phyloP scores from a whole-genome alignment of 2,888 invertebrate genomes.

The Nephrotoma guestfalica region DNA sequence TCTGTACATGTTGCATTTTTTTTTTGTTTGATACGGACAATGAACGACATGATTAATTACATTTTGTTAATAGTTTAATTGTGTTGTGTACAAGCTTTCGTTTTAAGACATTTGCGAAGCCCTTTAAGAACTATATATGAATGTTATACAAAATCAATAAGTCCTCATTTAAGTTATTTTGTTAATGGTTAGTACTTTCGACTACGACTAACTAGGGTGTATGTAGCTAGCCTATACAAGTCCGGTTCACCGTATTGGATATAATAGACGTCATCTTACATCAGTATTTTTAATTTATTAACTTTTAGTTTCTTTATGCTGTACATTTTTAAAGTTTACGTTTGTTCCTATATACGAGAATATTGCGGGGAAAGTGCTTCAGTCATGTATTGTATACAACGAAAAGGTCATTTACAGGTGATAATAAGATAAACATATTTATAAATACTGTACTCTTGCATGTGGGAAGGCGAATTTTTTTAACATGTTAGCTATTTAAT shows the following conservation, averaged over 20 bases:
- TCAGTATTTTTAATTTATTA: not conserved
- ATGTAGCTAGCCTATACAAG: not conserved
- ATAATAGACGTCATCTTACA: too few species aligned
- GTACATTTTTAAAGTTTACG: not conserved
- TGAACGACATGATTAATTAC: too few species aligned
- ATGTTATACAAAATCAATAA: too few species aligned
- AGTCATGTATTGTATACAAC: not conserved
- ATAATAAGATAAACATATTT: not conserved
- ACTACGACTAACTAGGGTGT: not conserved
- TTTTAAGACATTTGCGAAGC: too few species aligned
- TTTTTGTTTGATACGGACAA: not conserved
- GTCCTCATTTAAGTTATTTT: too few species aligned
- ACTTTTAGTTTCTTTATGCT: not conserved
- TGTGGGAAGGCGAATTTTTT: too few species aligned
- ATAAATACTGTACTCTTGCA: not conserved
- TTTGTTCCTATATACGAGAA: not conserved
- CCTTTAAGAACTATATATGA: too few species aligned
- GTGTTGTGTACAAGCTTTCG: too few species aligned
- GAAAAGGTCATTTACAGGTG: not conserved
- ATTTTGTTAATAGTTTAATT: too few species aligned
- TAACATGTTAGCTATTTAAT: too few species aligned
- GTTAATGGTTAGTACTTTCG: too few species aligned
- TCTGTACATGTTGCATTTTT: not conserved
- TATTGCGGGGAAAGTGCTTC: not conserved
- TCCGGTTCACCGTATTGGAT: too few species aligned